These are phyloP conservation scores for Lucifuga dentata DNA, from an alignment of 2,113 vertebrate genomes.

Conservation along the genomic window DNA sequence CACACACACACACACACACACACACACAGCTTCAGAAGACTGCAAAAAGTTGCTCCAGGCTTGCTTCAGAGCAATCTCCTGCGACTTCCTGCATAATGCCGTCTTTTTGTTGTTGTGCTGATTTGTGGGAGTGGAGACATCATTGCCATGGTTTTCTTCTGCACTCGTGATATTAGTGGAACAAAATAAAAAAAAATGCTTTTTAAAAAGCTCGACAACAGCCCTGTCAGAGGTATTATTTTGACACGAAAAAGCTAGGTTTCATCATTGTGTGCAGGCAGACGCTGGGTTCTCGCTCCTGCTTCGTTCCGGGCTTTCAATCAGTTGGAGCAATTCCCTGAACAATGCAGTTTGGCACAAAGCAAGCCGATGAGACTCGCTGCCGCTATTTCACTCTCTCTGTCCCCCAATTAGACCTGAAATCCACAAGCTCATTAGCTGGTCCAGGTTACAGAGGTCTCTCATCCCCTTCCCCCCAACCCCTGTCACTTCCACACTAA, in stretches of 20 bases:
- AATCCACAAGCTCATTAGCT: constrained; percentile 76
- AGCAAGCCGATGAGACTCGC: constrained; percentile 11
- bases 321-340: constrained; percentile 16
- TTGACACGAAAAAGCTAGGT: constrained; percentile 5
- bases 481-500: constrained; percentile 57
- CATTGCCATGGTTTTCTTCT: constrained; percentile 15
- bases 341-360: constrained; percentile 29
- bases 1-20: no score
- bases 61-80: constrained; percentile 47
- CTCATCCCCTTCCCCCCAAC: constrained; percentile 48
- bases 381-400: constrained; percentile 37
- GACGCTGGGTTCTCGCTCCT: neutral
- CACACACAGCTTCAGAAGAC: constrained; percentile 44
- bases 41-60: constrained; percentile 62
- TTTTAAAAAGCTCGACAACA: no score
- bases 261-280: neutral
- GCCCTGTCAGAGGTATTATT: neutral
- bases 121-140: constrained; percentile 46
- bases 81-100: constrained; percentile 41
- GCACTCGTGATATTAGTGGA: neutral
- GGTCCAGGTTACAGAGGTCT: constrained; percentile 49
- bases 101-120: constrained; percentile 30
- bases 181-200: constrained; percentile 5
- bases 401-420: constrained; percentile 65
- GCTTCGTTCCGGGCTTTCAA: neutral